Conservation (phyloP, 2,113 vertebrate species). For the Leptobrachium leishanense region DNA sequence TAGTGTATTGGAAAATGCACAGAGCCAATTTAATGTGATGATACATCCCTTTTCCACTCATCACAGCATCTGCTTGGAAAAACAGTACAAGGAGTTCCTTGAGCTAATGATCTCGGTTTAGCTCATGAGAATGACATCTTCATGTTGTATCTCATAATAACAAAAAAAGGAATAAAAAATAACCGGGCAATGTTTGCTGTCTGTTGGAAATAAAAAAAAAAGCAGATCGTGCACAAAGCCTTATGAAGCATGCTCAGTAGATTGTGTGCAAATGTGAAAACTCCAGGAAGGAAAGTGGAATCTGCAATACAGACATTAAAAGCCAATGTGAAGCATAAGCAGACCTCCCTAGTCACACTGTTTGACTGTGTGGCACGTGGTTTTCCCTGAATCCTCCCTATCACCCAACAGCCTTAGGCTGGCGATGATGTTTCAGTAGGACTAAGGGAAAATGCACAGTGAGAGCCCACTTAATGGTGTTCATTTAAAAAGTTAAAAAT, state of each 20-base stretch:
- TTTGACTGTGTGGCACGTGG: no score
- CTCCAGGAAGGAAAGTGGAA: background rate
- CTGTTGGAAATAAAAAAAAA: conserved; percentile 6
- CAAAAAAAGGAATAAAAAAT: background rate
- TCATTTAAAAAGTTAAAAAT: no score
- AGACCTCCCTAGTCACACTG: no score
- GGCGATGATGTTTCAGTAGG: no score
- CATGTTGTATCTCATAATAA: conserved; percentile 4
- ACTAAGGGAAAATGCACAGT: no score
- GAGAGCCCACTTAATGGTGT: no score
- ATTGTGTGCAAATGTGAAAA: conserved; percentile 1
- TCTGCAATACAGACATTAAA: background rate
- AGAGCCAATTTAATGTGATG: conserved; percentile 26
- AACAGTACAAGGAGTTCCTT: conserved; percentile 33
- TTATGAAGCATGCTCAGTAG: conserved; percentile 3
- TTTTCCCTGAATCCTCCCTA: no score
- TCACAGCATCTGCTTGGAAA: conserved; percentile 37
- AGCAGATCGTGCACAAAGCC: background rate
- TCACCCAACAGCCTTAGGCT: no score
- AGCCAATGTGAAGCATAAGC: conserved; percentile 3
- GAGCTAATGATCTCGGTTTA: conserved; percentile 22
- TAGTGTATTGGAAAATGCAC: conserved; percentile 6
- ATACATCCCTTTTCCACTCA: conserved; percentile 31
- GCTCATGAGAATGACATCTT: conserved; percentile 25
- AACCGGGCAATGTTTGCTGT: background rate